Evolutionary conservation across 2,888 invertebrate species (phyloP).

Genomic region (Eurytoma californica): DNA sequence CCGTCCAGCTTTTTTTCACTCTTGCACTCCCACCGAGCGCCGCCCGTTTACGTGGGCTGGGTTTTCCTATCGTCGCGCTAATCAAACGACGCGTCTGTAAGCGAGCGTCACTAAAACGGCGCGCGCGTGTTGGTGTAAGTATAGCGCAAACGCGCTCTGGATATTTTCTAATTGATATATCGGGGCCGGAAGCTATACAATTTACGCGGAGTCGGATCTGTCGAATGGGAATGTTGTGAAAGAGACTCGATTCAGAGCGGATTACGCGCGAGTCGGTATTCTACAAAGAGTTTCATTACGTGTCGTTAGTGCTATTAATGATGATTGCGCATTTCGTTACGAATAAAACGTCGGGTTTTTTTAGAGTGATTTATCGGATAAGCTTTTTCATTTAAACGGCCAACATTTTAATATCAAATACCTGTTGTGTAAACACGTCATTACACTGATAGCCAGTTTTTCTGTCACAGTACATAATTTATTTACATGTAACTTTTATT

Average conservation of each 20-base stretch:
- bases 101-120: slow-evolving; percentile 20
- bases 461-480: too few relatives aligned
- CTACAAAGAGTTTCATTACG: too few relatives aligned
- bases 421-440: too few relatives aligned
- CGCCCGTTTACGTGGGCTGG: not conserved
- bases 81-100: slow-evolving; percentile 41
- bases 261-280: not conserved
- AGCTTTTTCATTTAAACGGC: too few relatives aligned
- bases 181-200: slow-evolving; percentile 29
- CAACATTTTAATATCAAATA: too few relatives aligned
- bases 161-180: slow-evolving; percentile 20
- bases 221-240: not conserved
- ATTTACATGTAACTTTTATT: too few relatives aligned
- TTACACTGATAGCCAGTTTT: too few relatives aligned
- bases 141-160: not conserved
- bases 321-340: too few relatives aligned
- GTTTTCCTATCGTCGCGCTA: slow-evolving; percentile 1
- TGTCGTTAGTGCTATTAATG: too few relatives aligned
- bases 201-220: not conserved
- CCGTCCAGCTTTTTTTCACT: not conserved
- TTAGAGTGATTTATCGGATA: too few relatives aligned
- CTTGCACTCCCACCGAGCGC: not conserved
- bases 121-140: not conserved
- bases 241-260: not conserved
- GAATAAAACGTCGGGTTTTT: too few relatives aligned